Evolutionary conservation across 2,797 vertebrate genomes (phyloP).

Genomic region (Falco columbarius): DNA sequence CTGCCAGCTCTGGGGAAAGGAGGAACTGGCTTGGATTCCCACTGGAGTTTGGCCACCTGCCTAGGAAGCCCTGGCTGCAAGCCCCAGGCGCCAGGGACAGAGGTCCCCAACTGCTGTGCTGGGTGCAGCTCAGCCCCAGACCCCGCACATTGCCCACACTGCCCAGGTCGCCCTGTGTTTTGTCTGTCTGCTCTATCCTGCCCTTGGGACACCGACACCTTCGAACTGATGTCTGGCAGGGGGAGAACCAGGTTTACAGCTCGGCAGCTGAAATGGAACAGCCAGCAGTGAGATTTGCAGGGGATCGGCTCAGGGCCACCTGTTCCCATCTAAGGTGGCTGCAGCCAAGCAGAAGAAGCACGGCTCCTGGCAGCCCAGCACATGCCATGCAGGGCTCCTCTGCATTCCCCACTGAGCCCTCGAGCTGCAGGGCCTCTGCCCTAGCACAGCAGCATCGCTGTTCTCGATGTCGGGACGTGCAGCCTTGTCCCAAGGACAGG

Average conservation of each 20-base stretch:
- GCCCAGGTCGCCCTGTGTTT: background rate
- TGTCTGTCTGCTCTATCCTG: background rate
- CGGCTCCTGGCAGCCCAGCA: rapidly evolving
- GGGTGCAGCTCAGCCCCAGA: background rate
- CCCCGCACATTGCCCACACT: rapidly evolving
- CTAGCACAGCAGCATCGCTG: background rate
- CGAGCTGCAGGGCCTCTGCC: background rate
- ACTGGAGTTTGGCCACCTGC: background rate
- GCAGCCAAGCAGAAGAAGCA: rapidly evolving
- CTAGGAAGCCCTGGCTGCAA: background rate
- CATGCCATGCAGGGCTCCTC: background rate
- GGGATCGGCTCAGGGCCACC: background rate
- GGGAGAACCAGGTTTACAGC: background rate
- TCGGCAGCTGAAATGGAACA: background rate
- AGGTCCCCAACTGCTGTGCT: rapidly evolving
- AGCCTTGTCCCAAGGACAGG: background rate
- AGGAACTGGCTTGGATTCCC: background rate
- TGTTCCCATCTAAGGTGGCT: background rate
- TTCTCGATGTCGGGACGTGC: rapidly evolving
- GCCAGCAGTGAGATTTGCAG: background rate
- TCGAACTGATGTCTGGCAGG: background rate
- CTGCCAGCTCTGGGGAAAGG: background rate
- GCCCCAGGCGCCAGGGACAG: background rate
- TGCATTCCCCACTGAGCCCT: too few relatives aligned
- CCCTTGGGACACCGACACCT: background rate